A percentile compares a stretch with the other conserved stretches of the same genome.
These are phyloP conservation scores for Platyscelio sp. DNA, from an alignment of 2,888 invertebrate genomes.

Conservation along the genomic window DNA sequence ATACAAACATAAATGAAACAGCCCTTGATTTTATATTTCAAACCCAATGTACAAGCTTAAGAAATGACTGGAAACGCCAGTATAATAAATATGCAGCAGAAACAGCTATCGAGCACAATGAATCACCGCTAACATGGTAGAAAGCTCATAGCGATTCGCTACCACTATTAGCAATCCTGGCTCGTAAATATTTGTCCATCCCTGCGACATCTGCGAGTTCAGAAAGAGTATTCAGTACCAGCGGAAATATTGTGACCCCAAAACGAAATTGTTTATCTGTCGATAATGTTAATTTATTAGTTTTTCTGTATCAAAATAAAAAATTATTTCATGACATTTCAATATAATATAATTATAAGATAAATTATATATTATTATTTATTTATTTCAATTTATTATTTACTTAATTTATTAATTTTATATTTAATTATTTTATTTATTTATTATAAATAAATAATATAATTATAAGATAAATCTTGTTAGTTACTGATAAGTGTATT, in stretches of 20 bases:
- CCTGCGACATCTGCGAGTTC: slow-evolving; percentile 2
- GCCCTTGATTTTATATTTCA: slow-evolving; percentile 26
- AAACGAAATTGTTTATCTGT: slow-evolving; percentile 4
- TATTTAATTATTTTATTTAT: too few relatives aligned
- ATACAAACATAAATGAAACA: slow-evolving; percentile 5
- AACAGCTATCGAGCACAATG: slow-evolving; percentile 7
- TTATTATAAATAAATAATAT: too few relatives aligned
- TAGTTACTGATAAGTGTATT: too few relatives aligned
- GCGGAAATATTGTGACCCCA: slow-evolving; percentile 22
- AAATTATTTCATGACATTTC: background rate
- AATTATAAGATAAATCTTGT: too few relatives aligned
- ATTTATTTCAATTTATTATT: too few relatives aligned
- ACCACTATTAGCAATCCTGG: background rate
- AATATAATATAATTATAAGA: background rate
- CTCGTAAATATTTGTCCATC: background rate
- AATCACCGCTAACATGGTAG: background rate
- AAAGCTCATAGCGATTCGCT: background rate
- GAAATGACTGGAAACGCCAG: background rate
- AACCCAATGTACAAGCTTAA: background rate
- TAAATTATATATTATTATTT: background rate
- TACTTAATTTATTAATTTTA: too few relatives aligned
- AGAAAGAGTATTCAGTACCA: background rate
- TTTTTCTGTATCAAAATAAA: slow-evolving; percentile 24
- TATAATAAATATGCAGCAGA: slow-evolving; percentile 26
- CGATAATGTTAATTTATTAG: slow-evolving; percentile 17